Base-by-base conservation (phyloP, 2,113 vertebrate species). In the Tylochromis polylepis region DNA sequence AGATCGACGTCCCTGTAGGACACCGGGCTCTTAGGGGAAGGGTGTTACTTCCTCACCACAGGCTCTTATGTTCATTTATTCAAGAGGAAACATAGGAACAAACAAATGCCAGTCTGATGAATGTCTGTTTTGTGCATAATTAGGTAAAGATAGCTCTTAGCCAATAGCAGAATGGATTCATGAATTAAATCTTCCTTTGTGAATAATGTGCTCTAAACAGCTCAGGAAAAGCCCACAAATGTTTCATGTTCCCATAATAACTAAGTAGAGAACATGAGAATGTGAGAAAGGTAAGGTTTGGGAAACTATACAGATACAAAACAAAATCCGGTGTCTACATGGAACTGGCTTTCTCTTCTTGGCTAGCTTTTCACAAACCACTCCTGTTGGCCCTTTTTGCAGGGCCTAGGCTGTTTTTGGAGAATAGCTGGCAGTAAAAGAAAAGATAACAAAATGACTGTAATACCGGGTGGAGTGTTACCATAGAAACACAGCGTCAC, bases 401-500 rank as follows among this genome's bases (percentile, higher is more conserved):
- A 82, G 46, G 29, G 82, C 55, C 49, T 59, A 46, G 65, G 87
- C 67, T 56, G 86, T 91, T 86, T 86, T 91, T 57, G 12, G 75
- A 86, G 89, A 88, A 85, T 77, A 88, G 60, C 88, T 88, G 86
- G 72, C 80, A 85, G 57, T 38, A 77, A 65, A 84, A 88, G 75
- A 89, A 90, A 93, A 90, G 60, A 82, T 86, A 86, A 84, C 88
- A 90, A 90, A 94, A 92, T 87, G 90, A 94, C 85, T 87, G 88
- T 90, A 95, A 90, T 88, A 89, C 85, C 41, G 92, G 95, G 93
- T 91, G 91, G 91, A 91, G 93, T 85, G 95, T 96, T 95, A 93
- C 93, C 95, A 95, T 96, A 92, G 96, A 94, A 94, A 96, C 90
- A 8, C 88, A 84, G 88, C 91, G 83, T 95, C 95, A 94, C 92